Evolutionary conservation across 2,888 invertebrate species (phyloP).

Genomic region (Eilema griseolum): DNA sequence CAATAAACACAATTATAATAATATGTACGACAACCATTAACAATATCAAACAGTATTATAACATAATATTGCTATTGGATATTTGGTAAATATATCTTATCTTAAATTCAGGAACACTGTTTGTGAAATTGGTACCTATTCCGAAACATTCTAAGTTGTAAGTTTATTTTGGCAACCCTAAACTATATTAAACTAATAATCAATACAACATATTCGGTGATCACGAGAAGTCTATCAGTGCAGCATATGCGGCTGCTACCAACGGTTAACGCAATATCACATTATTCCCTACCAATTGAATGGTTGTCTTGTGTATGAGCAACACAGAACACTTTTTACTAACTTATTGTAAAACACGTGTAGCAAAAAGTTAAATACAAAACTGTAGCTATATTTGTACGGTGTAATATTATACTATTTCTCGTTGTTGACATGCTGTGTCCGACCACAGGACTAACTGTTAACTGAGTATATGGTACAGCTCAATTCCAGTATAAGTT

Average conservation of each 20-base stretch:
- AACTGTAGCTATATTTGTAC: conserved; percentile 9
- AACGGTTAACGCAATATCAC: not conserved
- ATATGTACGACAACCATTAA: conserved; percentile 11
- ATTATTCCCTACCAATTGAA: not conserved
- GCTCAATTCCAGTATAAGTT: not conserved
- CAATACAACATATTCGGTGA: not conserved
- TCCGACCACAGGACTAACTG: not conserved
- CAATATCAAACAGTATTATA: not conserved
- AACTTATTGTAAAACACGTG: conserved; percentile 1
- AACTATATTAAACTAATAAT: not conserved
- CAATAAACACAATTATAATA: conserved; percentile 4
- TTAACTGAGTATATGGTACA: not conserved
- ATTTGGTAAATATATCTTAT: not conserved
- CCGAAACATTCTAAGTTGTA: not conserved
- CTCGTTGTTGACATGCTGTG: not conserved
- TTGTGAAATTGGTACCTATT: not conserved
- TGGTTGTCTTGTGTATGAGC: not conserved
- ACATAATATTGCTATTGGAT: not conserved
- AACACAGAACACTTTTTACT: conserved; percentile 8
- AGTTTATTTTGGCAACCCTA: not conserved
- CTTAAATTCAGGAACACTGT: not conserved
- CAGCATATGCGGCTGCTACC: not conserved
- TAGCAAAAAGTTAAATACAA: conserved; percentile 13
- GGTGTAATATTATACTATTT: not conserved
- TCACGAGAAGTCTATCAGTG: not conserved